Evolutionary conservation across 2,113 vertebrate genomes (phyloP), one percentile per base, ranked within the genome.

Genomic region (Felis catus): DNA sequence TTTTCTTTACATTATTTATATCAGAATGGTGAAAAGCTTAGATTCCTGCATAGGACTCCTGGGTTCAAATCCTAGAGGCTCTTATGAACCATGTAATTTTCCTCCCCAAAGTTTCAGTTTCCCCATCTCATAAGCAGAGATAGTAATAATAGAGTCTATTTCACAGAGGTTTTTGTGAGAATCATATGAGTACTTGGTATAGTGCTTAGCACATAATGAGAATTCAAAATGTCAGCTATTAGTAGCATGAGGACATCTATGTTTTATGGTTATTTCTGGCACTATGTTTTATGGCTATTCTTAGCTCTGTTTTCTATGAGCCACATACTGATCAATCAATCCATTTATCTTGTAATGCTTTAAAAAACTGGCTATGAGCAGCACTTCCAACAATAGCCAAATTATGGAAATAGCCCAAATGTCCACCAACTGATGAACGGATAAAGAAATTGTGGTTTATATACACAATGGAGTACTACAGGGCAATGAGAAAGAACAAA

Each of bases 231-330:
- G 1, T 73, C 36, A 81, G 18, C 19, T 70, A 68, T 55, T 45
- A 85, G 15, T 53, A 85, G 78, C 36, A 31, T 11, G 88, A 88
- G 48, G 15, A 11, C 87, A 76, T 39, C 51, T 79, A 45, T n/a
- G 14, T 36, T 63, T 84, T 48, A 31, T 45, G 61, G 29, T 74
- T 66, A 74, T 36, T 66, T 68, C 36, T 58, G 31, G 51, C 45
- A 65, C 7, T 65, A 63, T 53, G 39, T 71, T 97, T 95, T 84
- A 80, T 36, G 31, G n/a, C 25, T 82, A 76, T 25, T 73, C 11
- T 95, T 95, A 93, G 41, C 53, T 74, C 78, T 71, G 5, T 81
- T 89, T 92, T 79, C 82, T 66, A 9, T 58, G 78, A 94, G 53
- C 80, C 76, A 66, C 25, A 10, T 70, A 78, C 45, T 81, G 81